Evolutionary conservation across 2,113 vertebrate species (phyloP).

Genomic region (Pardalotus punctatus): DNA sequence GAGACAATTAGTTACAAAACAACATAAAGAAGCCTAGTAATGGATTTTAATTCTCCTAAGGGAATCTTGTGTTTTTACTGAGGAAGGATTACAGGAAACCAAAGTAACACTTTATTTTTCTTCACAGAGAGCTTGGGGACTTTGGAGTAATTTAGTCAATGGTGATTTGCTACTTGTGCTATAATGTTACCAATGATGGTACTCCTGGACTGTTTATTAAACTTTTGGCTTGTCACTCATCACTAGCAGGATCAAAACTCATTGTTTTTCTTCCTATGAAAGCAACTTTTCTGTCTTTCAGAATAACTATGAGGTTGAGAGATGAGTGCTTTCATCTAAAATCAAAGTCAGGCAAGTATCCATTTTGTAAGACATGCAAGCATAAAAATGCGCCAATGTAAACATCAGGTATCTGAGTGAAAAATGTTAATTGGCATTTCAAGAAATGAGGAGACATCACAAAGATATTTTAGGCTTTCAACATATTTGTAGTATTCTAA

Average conservation of each 20-base stretch:
- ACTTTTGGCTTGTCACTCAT: conserved; percentile 28
- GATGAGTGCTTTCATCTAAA: conserved; percentile 31
- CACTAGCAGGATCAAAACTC: conserved; percentile 37
- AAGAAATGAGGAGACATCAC: conserved; percentile 57
- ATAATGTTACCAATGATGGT: conserved; percentile 57
- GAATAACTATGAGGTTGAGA: conserved; percentile 10
- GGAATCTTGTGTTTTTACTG: conserved; percentile 71
- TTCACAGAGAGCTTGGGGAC: conserved; percentile 63
- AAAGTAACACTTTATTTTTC: conserved; percentile 76
- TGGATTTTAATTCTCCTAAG: conserved; percentile 63
- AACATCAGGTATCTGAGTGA: conserved; percentile 67
- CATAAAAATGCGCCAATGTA: conserved; percentile 49
- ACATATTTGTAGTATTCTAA: conserved; percentile 59
- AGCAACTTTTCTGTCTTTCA: conserved; percentile 44
- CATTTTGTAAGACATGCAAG: conserved; percentile 42
- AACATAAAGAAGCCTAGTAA: conserved; percentile 50
- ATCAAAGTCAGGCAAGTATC: conserved; percentile 43
- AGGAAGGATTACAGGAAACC: conserved; percentile 79
- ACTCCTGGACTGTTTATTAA: conserved; percentile 27
- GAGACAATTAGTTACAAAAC: conserved; percentile 28
- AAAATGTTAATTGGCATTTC: conserved; percentile 69
- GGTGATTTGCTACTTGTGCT: conserved; percentile 69
- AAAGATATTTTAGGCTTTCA: conserved; percentile 67
- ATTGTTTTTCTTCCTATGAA: conserved; percentile 34
- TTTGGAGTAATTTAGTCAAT: conserved; percentile 49